Evolutionary conservation across 2,797 vertebrate species (phyloP), one percentile per base, ranked within the genome.

Genomic region (Acanthurus lineatus): DNA sequence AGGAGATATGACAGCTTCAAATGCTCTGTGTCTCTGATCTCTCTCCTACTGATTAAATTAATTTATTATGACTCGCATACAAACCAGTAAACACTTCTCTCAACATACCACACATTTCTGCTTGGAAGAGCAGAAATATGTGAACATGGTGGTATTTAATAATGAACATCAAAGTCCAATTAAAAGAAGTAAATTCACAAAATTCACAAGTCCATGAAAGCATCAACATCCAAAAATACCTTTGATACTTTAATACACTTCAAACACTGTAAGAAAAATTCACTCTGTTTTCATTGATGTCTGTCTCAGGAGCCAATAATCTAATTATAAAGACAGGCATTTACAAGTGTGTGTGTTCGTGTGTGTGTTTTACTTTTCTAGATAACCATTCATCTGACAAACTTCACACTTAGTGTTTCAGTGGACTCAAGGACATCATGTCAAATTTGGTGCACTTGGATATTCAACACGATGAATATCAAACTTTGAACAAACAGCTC

Each of bases 1-100:
- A 60, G 48, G 66, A 88, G 87, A 92, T 85, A 79, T 0, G 15
- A 63, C 59, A 52, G 52, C 85, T 78, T 89, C 80, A 90, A 86
- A 87, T 65, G 66, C 57, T 74, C 11, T 0, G 11, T 16, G 48
- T 59, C 69, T 87, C 65, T 76, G 79, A 88, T 89, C 69, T 81
- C 58, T 14, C 40, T 28, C 65, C 54, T 68, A 73, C 42, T 71
- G 53, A 78, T 67, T 0, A 75, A 73, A 86, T 56, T 25, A 71
- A 80, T 65, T 60, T 15, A 69, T 67, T 56, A 61, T 60, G 59
- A 63, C 42, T 44, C 12, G 47, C 51, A 47, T 56, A 76, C 35
- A 76, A 51, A 44, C 58, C 17, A 64, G 40, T 61, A 54, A 58
- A 66, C 48, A 42, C 9, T 64, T 25, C 62, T 77, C 75, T 64